These are phyloP conservation scores for Scaptomyza flava DNA, from an alignment of 2,888 invertebrate genomes.

Conservation along the genomic window DNA sequence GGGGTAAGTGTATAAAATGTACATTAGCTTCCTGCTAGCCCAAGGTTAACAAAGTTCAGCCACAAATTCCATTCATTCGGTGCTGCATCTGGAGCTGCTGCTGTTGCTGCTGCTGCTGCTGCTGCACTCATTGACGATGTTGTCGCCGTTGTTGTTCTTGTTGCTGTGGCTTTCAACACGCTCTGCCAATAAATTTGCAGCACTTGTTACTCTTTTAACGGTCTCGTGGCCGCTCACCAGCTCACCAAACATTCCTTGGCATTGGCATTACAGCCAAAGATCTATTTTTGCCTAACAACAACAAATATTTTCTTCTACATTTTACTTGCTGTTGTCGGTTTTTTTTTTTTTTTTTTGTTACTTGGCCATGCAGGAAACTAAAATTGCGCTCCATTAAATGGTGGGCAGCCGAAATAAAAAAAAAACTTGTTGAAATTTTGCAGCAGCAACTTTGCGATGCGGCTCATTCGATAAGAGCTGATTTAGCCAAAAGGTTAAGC, in stretches of 20 bases:
- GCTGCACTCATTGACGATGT: slow-evolving; percentile 67
- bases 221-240: slow-evolving; percentile 56
- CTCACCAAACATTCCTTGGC: slow-evolving; percentile 54
- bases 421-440: slow-evolving; percentile 54
- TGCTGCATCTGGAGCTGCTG: slow-evolving; percentile 45
- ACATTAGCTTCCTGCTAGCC: slow-evolving; percentile 67
- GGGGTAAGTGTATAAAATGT: slow-evolving; percentile 57
- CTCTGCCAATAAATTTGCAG: slow-evolving; percentile 77
- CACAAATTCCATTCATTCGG: slow-evolving; percentile 73
- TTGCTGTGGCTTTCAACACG: slow-evolving; percentile 69
- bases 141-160: slow-evolving; percentile 40
- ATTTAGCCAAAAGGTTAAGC: slow-evolving; percentile 77
- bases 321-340: slow-evolving; percentile 39
- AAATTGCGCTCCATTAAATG: slow-evolving; percentile 73
- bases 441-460: slow-evolving; percentile 59
- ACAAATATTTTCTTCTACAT: slow-evolving; percentile 76
- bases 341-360: slow-evolving; percentile 32
- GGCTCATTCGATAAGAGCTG: slow-evolving; percentile 73
- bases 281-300: slow-evolving; percentile 73
- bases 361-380: slow-evolving; percentile 68
- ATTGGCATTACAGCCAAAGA: slow-evolving; percentile 61
- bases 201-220: slow-evolving; percentile 78
- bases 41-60: slow-evolving; percentile 76
- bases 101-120: slow-evolving; percentile 8
- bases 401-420: slow-evolving; percentile 34